A percentile compares a stretch with the other conserved stretches of the same genome.
Conservation (phyloP, 2,888 invertebrate species). For the Drosophila barbarae region DNA sequence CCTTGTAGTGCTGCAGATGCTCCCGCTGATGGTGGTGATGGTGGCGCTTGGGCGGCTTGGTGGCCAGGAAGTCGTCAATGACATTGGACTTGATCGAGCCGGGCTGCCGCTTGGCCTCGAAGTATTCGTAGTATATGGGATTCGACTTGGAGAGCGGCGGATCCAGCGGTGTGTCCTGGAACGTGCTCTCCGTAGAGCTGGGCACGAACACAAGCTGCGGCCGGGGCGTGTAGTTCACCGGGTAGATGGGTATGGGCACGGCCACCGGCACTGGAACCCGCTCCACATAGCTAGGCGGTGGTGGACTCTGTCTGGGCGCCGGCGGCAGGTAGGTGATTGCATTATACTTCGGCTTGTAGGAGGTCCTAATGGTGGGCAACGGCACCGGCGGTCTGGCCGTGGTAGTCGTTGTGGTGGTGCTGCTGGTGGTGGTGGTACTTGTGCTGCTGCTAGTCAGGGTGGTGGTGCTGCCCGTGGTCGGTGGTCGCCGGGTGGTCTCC, state of each 20-base stretch:
- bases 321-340: slow-evolving; percentile 80
- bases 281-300: slow-evolving; percentile 48
- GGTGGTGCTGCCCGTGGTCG: slow-evolving; percentile 66
- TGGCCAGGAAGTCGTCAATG: slow-evolving; percentile 68
- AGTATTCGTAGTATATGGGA: slow-evolving; percentile 80
- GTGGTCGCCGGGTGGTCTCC: slow-evolving; percentile 79
- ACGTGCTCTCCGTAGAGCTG: slow-evolving; percentile 55
- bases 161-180: slow-evolving; percentile 15
- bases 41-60: slow-evolving; percentile 64
- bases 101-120: slow-evolving; percentile 78
- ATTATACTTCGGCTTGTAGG: slow-evolving; percentile 69
- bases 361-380: slow-evolving; percentile 67
- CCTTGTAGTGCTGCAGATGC: slow-evolving; percentile 47
- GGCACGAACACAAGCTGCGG: slow-evolving; percentile 72
- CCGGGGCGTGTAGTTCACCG: slow-evolving; percentile 69
- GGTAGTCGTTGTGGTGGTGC: slow-evolving; percentile 31
- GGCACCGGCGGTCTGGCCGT: slow-evolving; percentile 50
- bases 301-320: slow-evolving; percentile 77
- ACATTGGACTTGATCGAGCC: slow-evolving; percentile 57
- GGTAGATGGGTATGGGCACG: slow-evolving; percentile 73
- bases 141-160: slow-evolving; percentile 75
- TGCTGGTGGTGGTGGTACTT: slow-evolving; percentile 32
- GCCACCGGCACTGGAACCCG: slow-evolving; percentile 76
- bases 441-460: slow-evolving; percentile 72
- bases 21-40: slow-evolving; percentile 45